Evolutionary conservation across 1,140 invertebrate genomes (phyloP).

Genomic region (Penaeus chinensis): DNA sequence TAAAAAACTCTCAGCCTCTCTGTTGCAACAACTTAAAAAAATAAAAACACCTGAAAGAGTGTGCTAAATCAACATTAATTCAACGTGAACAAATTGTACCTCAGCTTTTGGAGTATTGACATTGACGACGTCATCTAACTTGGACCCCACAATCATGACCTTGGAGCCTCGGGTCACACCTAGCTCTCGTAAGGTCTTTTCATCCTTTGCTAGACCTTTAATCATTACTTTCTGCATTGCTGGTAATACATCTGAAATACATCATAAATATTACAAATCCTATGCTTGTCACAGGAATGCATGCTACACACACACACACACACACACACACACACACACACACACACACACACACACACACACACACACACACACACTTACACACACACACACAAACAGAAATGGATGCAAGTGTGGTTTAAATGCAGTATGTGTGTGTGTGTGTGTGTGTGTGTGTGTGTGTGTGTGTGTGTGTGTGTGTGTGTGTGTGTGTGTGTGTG

Average conservation of each 20-base stretch:
- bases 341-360: not conserved
- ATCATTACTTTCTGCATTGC: slow-evolving; percentile 92
- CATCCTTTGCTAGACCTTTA: slow-evolving; percentile 90
- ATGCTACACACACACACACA: no score
- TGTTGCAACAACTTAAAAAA: no score
- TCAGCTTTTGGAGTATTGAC: slow-evolving; percentile 77
- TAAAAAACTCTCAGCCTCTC: no score
- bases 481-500: not conserved
- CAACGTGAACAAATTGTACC: slow-evolving; percentile 67
- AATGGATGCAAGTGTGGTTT: no score
- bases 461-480: not conserved
- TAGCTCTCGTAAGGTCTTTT: slow-evolving; percentile 81
- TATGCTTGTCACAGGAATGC: not conserved
- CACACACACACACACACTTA: not conserved
- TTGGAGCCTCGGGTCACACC: slow-evolving; percentile 87
- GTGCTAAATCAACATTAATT: not conserved
- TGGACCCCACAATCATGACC: slow-evolving; percentile 94
- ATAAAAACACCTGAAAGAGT: no score
- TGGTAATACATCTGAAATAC: slow-evolving; percentile 78
- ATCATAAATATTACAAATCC: slow-evolving; percentile 4
- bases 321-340: not conserved
- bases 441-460: not conserved
- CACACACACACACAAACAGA: not conserved
- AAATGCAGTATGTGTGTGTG: not conserved
- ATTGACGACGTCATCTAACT: slow-evolving; percentile 86